phyloP scores from a whole-genome alignment of 2,888 invertebrate genomes.

The Stenoptilia bipunctidactyla region DNA sequence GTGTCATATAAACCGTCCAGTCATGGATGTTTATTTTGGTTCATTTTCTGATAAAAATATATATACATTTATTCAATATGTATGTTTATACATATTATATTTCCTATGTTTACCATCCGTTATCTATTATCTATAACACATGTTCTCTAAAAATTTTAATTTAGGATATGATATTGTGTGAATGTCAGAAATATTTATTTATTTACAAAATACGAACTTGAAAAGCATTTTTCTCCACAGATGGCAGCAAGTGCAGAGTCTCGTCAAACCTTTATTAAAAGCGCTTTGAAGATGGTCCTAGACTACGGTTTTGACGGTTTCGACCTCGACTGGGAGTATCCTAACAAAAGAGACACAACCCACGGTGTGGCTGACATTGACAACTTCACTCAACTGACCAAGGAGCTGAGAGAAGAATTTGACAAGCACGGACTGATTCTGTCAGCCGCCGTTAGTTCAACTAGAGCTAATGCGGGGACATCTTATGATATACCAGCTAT shows the following conservation, averaged over 20 bases:
- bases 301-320: slow-evolving; percentile 77
- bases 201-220: too few relatives aligned
- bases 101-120: too few relatives aligned
- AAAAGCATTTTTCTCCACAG: slow-evolving; percentile 23
- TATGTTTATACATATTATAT: too few relatives aligned
- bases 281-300: slow-evolving; percentile 63
- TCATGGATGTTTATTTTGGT: too few relatives aligned
- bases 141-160: too few relatives aligned
- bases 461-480: slow-evolving; percentile 43
- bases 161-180: too few relatives aligned
- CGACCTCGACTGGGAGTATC: slow-evolving; percentile 83
- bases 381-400: slow-evolving; percentile 65
- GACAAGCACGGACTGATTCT: slow-evolving; percentile 59
- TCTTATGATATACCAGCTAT: slow-evolving; percentile 74
- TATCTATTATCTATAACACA: too few relatives aligned
- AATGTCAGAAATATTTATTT: too few relatives aligned
- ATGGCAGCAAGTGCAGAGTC: slow-evolving; percentile 46
- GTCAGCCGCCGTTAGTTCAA: slow-evolving; percentile 73
- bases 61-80: too few relatives aligned
- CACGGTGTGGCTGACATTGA: slow-evolving; percentile 50
- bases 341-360: slow-evolving; percentile 64
- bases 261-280: slow-evolving; percentile 69
- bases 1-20: too few relatives aligned
- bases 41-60: too few relatives aligned
- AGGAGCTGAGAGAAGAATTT: slow-evolving; percentile 69